These are phyloP conservation scores for Trichogramma pretiosum DNA, from an alignment of 1,140 invertebrate species.

Conservation along the genomic window DNA sequence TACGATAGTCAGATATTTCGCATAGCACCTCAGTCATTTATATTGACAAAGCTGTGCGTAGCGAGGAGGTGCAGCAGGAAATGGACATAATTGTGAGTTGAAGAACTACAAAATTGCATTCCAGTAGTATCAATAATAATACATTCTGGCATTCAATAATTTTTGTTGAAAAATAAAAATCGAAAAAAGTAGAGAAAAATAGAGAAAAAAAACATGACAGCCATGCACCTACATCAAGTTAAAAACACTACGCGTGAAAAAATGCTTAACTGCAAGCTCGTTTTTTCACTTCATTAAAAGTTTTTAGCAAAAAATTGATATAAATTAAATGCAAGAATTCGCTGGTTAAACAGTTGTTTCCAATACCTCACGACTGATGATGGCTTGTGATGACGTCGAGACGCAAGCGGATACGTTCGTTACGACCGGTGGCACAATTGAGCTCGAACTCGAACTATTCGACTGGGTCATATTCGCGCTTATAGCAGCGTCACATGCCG, in stretches of 20 bases:
- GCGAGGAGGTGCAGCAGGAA: slow-evolving; percentile 23
- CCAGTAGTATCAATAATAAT: slow-evolving; percentile 2
- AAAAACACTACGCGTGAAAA: too few species aligned
- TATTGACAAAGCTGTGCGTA: slow-evolving; percentile 29
- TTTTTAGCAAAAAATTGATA: slow-evolving; percentile 9
- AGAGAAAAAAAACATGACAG: slow-evolving; percentile 29
- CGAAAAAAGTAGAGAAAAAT: too few species aligned
- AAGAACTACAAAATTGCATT: slow-evolving; percentile 12
- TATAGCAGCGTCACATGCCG: slow-evolving; percentile 29
- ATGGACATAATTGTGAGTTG: slow-evolving; percentile 9
- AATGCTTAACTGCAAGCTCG: too few species aligned
- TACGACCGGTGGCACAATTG: slow-evolving; percentile 31
- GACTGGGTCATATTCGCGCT: slow-evolving; percentile 27
- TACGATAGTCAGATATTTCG: too few species aligned
- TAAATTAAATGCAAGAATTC: slow-evolving; percentile 3
- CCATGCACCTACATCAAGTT: slow-evolving; percentile 35
- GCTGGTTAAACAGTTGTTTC: slow-evolving; percentile 50
- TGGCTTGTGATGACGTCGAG: slow-evolving; percentile 34
- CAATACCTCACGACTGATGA: slow-evolving; percentile 53
- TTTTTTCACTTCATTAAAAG: too few species aligned
- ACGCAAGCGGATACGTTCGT: slow-evolving; percentile 34
- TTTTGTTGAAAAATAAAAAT: slow-evolving; percentile 15
- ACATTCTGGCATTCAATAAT: too few species aligned
- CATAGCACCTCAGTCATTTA: too few species aligned
- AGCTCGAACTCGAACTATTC: slow-evolving; percentile 31